Base-by-base conservation (phyloP, 2,113 vertebrate species). In the Gallinago paraguaiae region DNA sequence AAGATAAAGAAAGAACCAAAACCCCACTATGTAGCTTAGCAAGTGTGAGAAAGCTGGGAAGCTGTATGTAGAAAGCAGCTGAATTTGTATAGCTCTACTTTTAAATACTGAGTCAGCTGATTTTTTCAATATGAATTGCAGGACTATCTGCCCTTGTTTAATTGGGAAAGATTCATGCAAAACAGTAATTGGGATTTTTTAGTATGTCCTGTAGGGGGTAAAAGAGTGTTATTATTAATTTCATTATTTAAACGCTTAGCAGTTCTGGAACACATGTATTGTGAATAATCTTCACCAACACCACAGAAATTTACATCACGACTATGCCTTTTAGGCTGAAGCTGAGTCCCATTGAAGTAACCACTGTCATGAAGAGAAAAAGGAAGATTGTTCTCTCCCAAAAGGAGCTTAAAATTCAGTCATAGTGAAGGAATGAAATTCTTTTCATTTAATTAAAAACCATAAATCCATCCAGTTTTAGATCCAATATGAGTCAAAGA, bases 401-500 rank as follows among this genome's bases (percentile, higher is more conserved):
- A 60, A 82, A 88, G 24, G 2, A 95, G 33, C 54, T 88, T 85
- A 79, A 86, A 93, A 89, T n/a, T 91, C 78, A 82, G 39, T 61
- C 67, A 61, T 3, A 61, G 17, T 37, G n/a, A 82, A 80, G 56
- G 50, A 82, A 13, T 76, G 30, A 82, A 67, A 59, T 92, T 37
- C 17, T 87, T 89, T 78, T 92, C 18, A 28, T 75, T 79, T 93
- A 67, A 82, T 93, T 82, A 85, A 76, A 91, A 91, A 23, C 6
- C 7, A 35, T 64, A 89, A 61, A 87, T 37, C 57, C 50, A 35
- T 75, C 46, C 67, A 87, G 50, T 45, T 65, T 69, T 87, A 91
- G 77, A 85, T 11, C 8, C 16, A 82, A 14, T 33, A 76, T 41
- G 43, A 94, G 88, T 48, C 78, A 87, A 91, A 87, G 50, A 53